A percentile compares a stretch with the other conserved stretches of the same genome.
Conservation (phyloP, 2,113 vertebrate genomes). For the Raphicerus campestris region DNA sequence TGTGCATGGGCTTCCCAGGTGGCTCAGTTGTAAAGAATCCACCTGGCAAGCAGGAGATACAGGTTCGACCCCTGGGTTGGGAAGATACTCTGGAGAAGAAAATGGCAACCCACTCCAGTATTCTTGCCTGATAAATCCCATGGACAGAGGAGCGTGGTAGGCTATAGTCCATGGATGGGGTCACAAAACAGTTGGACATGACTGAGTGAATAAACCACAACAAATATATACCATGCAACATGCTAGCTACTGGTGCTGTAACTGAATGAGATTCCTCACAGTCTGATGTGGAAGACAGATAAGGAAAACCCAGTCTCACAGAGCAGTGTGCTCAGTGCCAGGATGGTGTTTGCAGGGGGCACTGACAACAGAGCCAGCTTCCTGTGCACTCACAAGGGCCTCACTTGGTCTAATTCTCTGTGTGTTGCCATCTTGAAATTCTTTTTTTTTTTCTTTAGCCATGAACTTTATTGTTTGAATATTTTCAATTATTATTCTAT, state of each 20-base stretch:
- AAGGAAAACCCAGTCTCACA: not conserved
- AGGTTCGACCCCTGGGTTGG: not conserved
- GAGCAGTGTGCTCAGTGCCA: not conserved
- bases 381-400: not conserved
- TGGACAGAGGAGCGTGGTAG: not conserved
- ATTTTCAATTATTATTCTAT: no score
- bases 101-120: not conserved
- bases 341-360: not conserved
- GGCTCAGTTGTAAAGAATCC: not conserved
- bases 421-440: not conserved
- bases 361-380: not conserved
- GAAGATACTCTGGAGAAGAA: not conserved
- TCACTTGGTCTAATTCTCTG: not conserved
- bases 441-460: not conserved
- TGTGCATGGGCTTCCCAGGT: not conserved
- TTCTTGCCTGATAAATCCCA: not conserved
- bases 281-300: not conserved
- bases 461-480: no score
- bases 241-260: not conserved
- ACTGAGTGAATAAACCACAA: rapidly evolving
- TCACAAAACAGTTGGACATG: not conserved
- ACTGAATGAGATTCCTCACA: not conserved
- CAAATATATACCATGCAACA: not conserved
- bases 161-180: not conserved
- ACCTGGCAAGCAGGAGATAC: not conserved